Evolutionary conservation across 2,888 invertebrate genomes (phyloP), one percentile per base, ranked within the genome.

Genomic region (Glomeris marginata): DNA sequence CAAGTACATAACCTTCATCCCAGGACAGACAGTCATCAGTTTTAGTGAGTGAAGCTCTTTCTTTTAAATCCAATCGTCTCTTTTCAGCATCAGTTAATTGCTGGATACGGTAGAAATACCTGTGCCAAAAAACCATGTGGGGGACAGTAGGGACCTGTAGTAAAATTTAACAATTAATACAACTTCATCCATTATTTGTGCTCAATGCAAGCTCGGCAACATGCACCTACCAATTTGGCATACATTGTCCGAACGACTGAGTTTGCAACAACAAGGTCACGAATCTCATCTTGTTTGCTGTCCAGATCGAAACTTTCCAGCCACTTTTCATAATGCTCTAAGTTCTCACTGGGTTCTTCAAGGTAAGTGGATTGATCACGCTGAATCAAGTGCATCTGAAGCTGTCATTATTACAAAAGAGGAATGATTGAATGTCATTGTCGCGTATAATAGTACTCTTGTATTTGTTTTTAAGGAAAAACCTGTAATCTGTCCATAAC

Each of bases 41-140:
- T n/a, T 72, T 70, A 5, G 70, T 68, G 40, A 68, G 60, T 33
- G 55, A 57, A 16, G 58, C 54, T 3, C 61, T 64, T 58, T 66
- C 62, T 58, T 65, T 68, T 55, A 73, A 66, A 40, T 77, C 76
- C 45, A 80, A 72, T 53, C 77, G 74, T 33, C 80, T 76, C 6
- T 81, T 80, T 58, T 84, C 72, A 2, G 80, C 77, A 65, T 82
- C 78, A 61, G 83, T 78, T 1, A 84, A 67, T 43, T 83, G 67
- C n/a, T 84, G 81, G 61, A 84, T 79, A 62, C 81, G 80, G 70
- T 84, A 87, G 60, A 84, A 73, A 65, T 85, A 87, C 45, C 84
- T 73, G 63, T 81, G 78, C 86, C 86, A 87, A 67, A 86, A 87
- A 54, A 80, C 73, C 18, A 77, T 74, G 59, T 83, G 79, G 1